Percentiles rank a stretch among this genome's conserved stretches.
Evolutionary conservation across 2,113 vertebrate genomes (phyloP).

Genomic region (Myotis yumanensis): DNA sequence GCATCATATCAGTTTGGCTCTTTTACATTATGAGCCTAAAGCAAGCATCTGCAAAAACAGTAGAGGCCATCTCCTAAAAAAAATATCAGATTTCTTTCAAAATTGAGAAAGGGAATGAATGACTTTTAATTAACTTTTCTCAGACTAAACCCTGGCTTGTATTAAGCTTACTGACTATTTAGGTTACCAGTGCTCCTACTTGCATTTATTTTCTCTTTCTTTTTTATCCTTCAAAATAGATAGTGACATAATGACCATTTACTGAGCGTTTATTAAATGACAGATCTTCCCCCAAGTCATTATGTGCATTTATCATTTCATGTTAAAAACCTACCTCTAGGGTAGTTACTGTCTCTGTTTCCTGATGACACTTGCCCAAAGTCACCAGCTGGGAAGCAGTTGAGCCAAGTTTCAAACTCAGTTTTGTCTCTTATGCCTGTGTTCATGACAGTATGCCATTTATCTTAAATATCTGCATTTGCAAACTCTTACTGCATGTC

Average conservation of each 20-base stretch:
- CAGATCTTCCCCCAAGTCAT: not conserved
- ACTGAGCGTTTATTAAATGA: not conserved
- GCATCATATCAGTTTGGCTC: not conserved
- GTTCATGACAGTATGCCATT: not conserved
- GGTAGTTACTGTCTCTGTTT: not conserved
- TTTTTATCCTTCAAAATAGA: slow-evolving; percentile 4
- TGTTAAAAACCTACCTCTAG: not conserved
- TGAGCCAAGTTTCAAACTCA: not conserved
- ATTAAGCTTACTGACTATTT: not conserved
- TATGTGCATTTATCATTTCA: not conserved
- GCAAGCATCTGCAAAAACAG: not conserved
- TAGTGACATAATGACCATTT: not conserved
- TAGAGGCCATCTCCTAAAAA: not conserved
- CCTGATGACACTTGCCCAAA: not conserved
- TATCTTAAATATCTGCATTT: not conserved
- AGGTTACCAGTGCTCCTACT: not conserved
- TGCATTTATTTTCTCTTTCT: slow-evolving; percentile 35
- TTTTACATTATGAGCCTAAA: not conserved
- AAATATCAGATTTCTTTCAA: slow-evolving; percentile 26
- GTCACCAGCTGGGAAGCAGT: not conserved
- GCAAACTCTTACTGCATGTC: not conserved
- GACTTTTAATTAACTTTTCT: slow-evolving; percentile 38
- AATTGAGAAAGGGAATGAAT: slow-evolving; percentile 43
- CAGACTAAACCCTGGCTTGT: not conserved
- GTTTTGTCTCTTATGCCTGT: not conserved